Evolutionary conservation across 2,113 vertebrate species (phyloP).

Genomic region (Fulmarus glacialis): DNA sequence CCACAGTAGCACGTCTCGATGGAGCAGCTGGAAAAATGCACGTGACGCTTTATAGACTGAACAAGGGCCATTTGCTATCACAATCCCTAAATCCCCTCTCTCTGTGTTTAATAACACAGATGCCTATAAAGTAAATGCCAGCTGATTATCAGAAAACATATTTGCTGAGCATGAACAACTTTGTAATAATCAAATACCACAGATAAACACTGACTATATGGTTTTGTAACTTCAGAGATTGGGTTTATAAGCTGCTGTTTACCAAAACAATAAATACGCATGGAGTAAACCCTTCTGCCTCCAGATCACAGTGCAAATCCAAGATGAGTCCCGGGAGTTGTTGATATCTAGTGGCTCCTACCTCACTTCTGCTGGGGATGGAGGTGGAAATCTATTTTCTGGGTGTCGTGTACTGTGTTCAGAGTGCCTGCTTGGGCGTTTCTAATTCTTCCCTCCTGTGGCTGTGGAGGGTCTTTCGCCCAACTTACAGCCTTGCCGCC

Average conservation of each 20-base stretch:
- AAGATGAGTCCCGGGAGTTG: neutral
- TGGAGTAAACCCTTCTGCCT: neutral
- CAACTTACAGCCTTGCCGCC: neutral
- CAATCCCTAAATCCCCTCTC: conserved; percentile 53
- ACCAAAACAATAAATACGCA: neutral
- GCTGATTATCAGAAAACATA: conserved; percentile 68
- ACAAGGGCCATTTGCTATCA: neutral
- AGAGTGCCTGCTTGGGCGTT: neutral
- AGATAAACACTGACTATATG: conserved; percentile 13
- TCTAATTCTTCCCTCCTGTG: neutral
- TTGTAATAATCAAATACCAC: conserved; percentile 28
- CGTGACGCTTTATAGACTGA: neutral
- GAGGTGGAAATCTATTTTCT: neutral
- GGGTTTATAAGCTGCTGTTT: neutral
- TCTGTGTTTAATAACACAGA: conserved; percentile 58
- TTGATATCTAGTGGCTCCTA: neutral
- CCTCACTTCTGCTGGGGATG: fast-evolving
- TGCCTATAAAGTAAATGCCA: conserved; percentile 68
- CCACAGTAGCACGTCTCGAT: fast-evolving
- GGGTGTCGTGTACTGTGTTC: neutral
- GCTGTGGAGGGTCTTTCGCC: neutral
- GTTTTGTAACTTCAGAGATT: conserved; percentile 2
- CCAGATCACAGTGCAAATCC: neutral
- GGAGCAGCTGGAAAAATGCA: neutral
- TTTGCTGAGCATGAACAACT: conserved; percentile 37